Evolutionary conservation across 1,140 invertebrate species (phyloP).

Genomic region (Bombus fervidus): DNA sequence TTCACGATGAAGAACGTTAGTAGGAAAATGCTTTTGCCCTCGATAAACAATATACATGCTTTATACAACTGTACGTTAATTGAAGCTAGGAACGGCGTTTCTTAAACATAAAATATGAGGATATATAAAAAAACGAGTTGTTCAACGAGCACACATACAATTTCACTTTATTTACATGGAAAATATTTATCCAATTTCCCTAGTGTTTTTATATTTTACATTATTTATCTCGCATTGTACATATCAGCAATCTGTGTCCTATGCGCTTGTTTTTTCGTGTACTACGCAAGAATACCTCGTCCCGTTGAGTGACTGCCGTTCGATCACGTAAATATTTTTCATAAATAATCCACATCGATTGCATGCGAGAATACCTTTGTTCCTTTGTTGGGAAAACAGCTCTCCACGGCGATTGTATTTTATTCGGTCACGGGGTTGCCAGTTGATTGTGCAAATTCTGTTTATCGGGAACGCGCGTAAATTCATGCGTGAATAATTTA

Average conservation of each 20-base stretch:
- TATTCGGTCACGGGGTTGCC: conserved; percentile 31
- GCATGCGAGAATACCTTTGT: neutral
- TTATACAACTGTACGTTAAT: neutral
- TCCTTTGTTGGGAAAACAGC: neutral
- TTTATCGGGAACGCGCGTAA: conserved; percentile 37
- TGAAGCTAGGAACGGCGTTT: neutral
- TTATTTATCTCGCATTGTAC: neutral
- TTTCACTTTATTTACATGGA: too few species aligned
- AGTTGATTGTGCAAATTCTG: conserved; percentile 36
- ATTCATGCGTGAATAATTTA: conserved; percentile 49
- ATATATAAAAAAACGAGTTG: neutral
- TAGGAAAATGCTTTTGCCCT: neutral
- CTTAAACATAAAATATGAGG: neutral
- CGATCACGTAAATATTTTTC: conserved; percentile 26
- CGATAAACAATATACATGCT: neutral
- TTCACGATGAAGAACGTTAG: too few species aligned
- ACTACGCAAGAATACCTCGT: neutral
- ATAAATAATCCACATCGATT: conserved; percentile 2
- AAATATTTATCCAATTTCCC: neutral
- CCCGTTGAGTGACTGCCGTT: neutral
- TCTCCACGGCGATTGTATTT: neutral
- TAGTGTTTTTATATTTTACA: neutral
- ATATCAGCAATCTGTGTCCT: neutral
- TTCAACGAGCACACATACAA: neutral
- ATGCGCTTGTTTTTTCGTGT: neutral